Evolutionary conservation across 2,888 invertebrate genomes (phyloP), one percentile per base, ranked within the genome.

Genomic region (Drosophila merina): DNA sequence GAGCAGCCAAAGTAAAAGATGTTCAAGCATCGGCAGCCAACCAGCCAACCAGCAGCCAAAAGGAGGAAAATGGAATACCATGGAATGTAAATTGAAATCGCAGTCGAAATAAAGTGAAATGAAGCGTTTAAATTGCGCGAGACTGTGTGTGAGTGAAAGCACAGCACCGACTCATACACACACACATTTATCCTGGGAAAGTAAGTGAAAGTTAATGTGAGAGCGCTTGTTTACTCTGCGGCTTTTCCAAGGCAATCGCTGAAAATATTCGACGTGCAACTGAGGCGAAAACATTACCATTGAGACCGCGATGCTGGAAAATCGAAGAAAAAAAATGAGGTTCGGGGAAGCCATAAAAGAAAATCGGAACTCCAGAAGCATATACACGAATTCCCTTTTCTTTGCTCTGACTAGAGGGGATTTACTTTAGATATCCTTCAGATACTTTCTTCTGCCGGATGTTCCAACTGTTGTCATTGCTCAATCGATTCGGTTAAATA

Each of bases 1-100:
- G 48, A 52, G 47, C 58, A 64, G 76, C 57, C 67, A 64, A 64
- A 80, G 68, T 67, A 71, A 78, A 80, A 77, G 69, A 76, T 64
- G 58, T 44, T 72, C 51, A 70, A 69, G 63, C 55, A 42, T 25
- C 42, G 9, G 33, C 12, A 28, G 48, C 31, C 33, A 38, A 44
- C 38, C 12, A 28, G 48, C 31, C 33, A 38, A 44, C 38, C 14
- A 54, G 42, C 30, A 33, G 33, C 9, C 62, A 4, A 60, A 54
- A 14, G 14, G 14, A 33, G 51, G 66, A 56, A 62, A 73, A 72
- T 55, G 51, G 36, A 77, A 79, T 78, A 74, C 85, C 86, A 70
- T 71, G 79, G 74, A 86, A 88, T 84, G 84, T 78, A 86, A 86
- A 88, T 86, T 88, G 88, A 86, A 86, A 88, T 88, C 88, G 78